phyloP scores from a whole-genome alignment of 2,797 vertebrate genomes.

The Pelodytes ibericus region DNA sequence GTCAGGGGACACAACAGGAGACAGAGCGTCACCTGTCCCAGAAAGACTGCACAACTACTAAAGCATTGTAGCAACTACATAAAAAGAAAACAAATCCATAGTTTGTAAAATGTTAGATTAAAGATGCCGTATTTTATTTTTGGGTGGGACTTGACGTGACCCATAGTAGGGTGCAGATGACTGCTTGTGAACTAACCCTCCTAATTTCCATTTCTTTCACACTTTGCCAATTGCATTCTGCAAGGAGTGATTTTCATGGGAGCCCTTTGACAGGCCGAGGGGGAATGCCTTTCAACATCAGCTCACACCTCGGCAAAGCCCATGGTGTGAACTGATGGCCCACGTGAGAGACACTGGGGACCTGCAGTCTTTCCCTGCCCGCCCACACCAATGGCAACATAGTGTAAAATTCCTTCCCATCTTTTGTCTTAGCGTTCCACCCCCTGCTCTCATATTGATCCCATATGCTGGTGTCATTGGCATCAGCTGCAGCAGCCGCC shows the following conservation, averaged over 20 bases:
- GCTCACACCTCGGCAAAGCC: slow-evolving; percentile 59
- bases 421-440: not conserved
- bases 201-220: slow-evolving; percentile 3
- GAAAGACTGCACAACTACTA: too few species aligned
- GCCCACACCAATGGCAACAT: not conserved
- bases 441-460: not conserved
- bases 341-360: slow-evolving; percentile 36
- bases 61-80: too few species aligned
- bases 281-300: slow-evolving; percentile 59
- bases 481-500: not conserved
- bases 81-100: too few species aligned
- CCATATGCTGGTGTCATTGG: not conserved
- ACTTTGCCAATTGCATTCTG: slow-evolving; percentile 2
- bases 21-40: too few species aligned
- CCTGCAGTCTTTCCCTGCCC: not conserved
- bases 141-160: too few species aligned
- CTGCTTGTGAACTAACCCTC: not conserved
- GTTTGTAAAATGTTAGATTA: too few species aligned
- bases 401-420: slow-evolving; percentile 13
- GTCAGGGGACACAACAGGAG: too few species aligned
- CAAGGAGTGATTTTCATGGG: not conserved
- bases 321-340: slow-evolving; percentile 14
- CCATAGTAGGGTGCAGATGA: not conserved
- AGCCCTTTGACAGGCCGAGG: not conserved
- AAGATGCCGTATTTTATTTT: too few species aligned